Evolutionary conservation across 2,113 vertebrate genomes (phyloP).

Genomic region (Spilogale gracilis): DNA sequence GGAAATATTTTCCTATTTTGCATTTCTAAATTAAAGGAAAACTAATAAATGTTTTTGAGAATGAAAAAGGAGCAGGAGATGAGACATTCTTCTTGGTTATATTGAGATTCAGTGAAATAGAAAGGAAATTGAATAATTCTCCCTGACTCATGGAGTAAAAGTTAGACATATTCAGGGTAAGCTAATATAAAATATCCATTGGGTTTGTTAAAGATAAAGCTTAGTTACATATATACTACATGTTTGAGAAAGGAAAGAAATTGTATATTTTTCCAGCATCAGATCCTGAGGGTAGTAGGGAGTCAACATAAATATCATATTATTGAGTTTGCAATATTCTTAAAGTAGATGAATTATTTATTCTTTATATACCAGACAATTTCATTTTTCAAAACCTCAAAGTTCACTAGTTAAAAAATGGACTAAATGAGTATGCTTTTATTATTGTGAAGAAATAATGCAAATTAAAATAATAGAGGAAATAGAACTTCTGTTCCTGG

Average conservation of each 20-base stretch:
- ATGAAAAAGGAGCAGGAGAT: background rate
- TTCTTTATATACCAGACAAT: background rate
- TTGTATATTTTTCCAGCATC: background rate
- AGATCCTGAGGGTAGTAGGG: background rate
- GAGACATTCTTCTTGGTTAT: background rate
- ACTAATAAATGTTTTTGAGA: background rate
- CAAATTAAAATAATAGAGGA: constrained; percentile 57
- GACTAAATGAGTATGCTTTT: background rate
- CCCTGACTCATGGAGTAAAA: background rate
- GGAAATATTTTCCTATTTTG: background rate
- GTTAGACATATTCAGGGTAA: background rate
- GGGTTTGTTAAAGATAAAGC: background rate
- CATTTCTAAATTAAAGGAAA: background rate
- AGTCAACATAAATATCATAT: background rate
- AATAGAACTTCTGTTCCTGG: constrained; percentile 53
- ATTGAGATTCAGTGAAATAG: background rate
- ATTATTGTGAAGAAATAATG: constrained; percentile 31
- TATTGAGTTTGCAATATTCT: background rate
- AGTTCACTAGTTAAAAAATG: background rate
- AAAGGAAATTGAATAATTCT: background rate
- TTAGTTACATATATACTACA: background rate
- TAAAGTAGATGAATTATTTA: background rate
- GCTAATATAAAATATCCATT: background rate
- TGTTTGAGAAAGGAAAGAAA: background rate
- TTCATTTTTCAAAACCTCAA: background rate